Evolutionary conservation across 2,113 vertebrate species (phyloP).

Genomic region (Manacus vitellinus): DNA sequence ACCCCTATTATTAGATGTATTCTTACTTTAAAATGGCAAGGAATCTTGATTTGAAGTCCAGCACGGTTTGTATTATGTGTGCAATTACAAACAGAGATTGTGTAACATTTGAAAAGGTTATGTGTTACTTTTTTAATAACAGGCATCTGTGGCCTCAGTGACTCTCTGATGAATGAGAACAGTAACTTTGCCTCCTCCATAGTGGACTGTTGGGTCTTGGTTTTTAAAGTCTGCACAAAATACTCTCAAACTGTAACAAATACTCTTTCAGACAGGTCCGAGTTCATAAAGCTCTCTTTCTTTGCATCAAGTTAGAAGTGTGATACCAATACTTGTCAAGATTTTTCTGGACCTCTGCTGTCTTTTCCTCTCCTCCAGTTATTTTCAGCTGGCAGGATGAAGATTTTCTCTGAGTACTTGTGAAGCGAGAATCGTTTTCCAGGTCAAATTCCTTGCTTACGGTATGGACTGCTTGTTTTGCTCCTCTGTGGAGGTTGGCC

Average conservation of each 20-base stretch:
- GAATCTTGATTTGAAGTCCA: not conserved
- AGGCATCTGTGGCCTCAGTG: not conserved
- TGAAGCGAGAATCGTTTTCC: not conserved
- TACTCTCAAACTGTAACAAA: not conserved
- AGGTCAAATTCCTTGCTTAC: not conserved
- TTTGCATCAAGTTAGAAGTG: not conserved
- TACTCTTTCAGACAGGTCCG: not conserved
- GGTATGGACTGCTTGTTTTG: not conserved
- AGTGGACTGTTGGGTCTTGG: not conserved
- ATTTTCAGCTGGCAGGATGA: not conserved
- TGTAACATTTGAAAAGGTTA: not conserved
- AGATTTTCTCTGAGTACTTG: not conserved
- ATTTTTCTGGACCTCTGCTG: not conserved
- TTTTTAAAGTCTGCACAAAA: not conserved
- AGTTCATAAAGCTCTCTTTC: not conserved
- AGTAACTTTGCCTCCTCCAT: not conserved
- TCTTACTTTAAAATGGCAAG: not conserved
- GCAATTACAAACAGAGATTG: not conserved
- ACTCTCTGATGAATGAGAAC: not conserved
- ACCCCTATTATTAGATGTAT: not conserved
- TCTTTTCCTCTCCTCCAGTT: not conserved
- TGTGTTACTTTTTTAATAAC: not conserved
- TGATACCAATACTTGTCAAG: not conserved
- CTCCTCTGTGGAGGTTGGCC: not conserved
- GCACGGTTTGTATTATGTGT: not conserved